phyloP scores from a whole-genome alignment of 2,888 invertebrate genomes.

The Volucella inflata region DNA sequence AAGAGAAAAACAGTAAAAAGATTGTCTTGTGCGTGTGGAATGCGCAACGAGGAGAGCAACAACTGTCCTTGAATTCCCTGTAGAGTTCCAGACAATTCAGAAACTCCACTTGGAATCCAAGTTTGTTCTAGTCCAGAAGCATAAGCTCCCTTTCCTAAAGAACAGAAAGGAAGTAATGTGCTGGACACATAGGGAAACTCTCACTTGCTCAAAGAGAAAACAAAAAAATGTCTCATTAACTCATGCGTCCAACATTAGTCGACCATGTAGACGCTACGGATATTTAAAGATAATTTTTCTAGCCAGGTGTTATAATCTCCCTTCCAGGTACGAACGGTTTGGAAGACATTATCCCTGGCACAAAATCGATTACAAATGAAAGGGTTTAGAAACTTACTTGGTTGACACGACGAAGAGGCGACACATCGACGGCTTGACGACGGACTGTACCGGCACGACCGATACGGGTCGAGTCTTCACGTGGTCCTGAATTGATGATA shows the following conservation, averaged over 20 bases:
- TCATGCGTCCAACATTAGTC: slow-evolving; percentile 78
- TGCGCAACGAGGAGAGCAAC: no score
- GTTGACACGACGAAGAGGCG: slow-evolving; percentile 98
- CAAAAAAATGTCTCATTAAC: slow-evolving; percentile 78
- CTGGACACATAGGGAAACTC: slow-evolving; percentile 65
- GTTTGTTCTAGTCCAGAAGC: slow-evolving; percentile 77
- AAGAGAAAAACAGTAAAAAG: neutral
- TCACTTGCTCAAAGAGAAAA: slow-evolving; percentile 1
- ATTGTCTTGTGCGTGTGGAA: neutral
- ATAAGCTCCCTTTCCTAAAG: slow-evolving; percentile 73
- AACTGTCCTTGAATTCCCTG: neutral
- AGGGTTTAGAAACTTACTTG: slow-evolving; percentile 85
- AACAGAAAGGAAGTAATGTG: slow-evolving; percentile 71
- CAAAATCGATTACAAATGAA: neutral
- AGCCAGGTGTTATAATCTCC: slow-evolving; percentile 77
- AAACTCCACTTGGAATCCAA: slow-evolving; percentile 23
- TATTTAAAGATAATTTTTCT: slow-evolving; percentile 78
- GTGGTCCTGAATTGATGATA: slow-evolving; percentile 99
- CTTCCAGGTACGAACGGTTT: slow-evolving; percentile 43
- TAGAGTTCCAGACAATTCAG: neutral
- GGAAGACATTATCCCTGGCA: slow-evolving; percentile 76
- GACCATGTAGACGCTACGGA: slow-evolving; percentile 79
- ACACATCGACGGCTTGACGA: slow-evolving; percentile 99
- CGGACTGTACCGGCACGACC: slow-evolving; percentile 99
- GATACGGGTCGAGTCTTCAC: slow-evolving; percentile 99